Evolutionary conservation across 2,797 vertebrate genomes (phyloP).

Genomic region (Poecile montanus): DNA sequence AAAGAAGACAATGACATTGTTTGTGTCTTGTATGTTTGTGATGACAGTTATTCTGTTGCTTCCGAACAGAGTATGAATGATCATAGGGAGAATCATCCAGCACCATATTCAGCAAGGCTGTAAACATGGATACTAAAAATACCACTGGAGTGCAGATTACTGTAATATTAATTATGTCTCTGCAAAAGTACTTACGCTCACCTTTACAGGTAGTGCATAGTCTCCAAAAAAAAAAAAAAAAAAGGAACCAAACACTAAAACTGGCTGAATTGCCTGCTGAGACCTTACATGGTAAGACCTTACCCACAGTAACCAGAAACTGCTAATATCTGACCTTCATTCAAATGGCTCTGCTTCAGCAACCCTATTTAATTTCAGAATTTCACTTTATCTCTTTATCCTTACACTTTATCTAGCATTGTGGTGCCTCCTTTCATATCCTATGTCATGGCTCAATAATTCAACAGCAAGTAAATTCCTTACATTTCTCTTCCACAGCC

Average conservation of each 20-base stretch:
- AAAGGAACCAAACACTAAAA: not conserved
- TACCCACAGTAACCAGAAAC: not conserved
- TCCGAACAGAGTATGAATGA: not conserved
- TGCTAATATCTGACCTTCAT: not conserved
- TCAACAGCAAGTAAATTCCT: not conserved
- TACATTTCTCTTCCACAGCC: not conserved
- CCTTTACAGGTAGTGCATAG: not conserved
- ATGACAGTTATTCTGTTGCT: not conserved
- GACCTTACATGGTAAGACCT: not conserved
- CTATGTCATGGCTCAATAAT: not conserved
- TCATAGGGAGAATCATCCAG: not conserved
- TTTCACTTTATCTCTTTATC: not conserved
- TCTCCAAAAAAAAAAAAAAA: not conserved
- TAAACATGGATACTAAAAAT: not conserved
- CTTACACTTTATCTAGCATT: not conserved
- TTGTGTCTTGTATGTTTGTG: not conserved
- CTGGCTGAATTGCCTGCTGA: not conserved
- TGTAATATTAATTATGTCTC: not conserved
- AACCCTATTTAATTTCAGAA: not conserved
- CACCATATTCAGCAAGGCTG: not conserved
- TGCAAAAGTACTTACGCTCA: not conserved
- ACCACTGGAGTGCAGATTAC: not conserved
- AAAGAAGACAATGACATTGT: not conserved
- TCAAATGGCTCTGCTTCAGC: not conserved
- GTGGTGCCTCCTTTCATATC: not conserved